Evolutionary conservation across 2,113 vertebrate species (phyloP), one percentile per base, ranked within the genome.

Genomic region (Pogona vitticeps): DNA sequence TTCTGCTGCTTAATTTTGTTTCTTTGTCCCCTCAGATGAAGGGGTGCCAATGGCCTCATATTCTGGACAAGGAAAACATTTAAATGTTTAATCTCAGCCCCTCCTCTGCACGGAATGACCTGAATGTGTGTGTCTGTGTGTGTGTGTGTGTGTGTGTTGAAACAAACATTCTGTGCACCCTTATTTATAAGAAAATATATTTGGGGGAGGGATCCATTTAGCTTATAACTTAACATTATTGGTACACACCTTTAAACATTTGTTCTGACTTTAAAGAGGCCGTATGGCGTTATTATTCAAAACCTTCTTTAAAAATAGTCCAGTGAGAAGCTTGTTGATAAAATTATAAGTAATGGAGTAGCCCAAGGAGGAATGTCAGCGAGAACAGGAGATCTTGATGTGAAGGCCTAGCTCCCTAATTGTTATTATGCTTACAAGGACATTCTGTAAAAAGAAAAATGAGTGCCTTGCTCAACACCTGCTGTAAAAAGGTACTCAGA

Each of bases 351-450:
- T 91, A 93, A 95, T 96, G 94, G 94, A 95, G 94, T 93, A 94
- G 92, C 93, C 68, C 40, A 87, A 88, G 91, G 86, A 95, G 86
- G 90, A 95, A 95, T 96, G 93, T 94, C 94, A 95, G 92, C 94
- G 82, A 0, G 1, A 92, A 92, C 77, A 90, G 91, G 86, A 95
- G 94, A 94, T 93, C 96, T 93, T 92, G 90, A 90, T 94, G 88
- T 94, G 94, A 95, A 96, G 95, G 93, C 92, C 95, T 92, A 88
- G 88, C 92, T 95, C 94, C 95, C 94, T 97, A 97, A 97, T 97
- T 97, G 95, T 95, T 97, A 96, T 95, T 97, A 95, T 94, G 88
- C 92, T 95, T 94, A 95, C 97, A 97, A 97, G 97, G 97, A 96
- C 96, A 33, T 92, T 88, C 84, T 72, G 90, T 92, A 94, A 94